phyloP scores from a whole-genome alignment of 53 echinoderm and acorn worm species.

The Temnopleurus reevesii region DNA sequence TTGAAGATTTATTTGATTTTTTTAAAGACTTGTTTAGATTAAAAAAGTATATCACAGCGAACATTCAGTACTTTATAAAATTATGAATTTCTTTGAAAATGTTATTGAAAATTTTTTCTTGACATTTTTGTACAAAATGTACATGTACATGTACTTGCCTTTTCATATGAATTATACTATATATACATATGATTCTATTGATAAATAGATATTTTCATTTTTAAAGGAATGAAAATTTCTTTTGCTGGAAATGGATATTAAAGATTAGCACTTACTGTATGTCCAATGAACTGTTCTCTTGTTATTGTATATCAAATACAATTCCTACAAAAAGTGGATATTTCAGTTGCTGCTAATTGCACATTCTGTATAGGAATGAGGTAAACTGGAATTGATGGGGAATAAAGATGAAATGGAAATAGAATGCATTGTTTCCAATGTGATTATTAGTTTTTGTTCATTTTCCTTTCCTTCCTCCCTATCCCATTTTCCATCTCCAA shows the following conservation, averaged over 20 bases:
- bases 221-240: too few relatives aligned
- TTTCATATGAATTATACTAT: neutral
- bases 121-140: neutral
- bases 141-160: constrained; percentile 34
- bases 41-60: neutral
- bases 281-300: too few relatives aligned
- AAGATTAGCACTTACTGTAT: too few relatives aligned
- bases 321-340: too few relatives aligned
- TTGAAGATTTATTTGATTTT: neutral
- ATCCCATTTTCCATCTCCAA: neutral
- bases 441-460: neutral
- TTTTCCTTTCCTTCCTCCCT: neutral
- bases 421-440: neutral
- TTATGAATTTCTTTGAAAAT: constrained; percentile 1
- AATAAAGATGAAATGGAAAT: neutral
- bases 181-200: too few relatives aligned
- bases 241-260: too few relatives aligned
- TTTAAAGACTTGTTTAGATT: too few relatives aligned
- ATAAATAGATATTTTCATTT: too few relatives aligned
- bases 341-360: neutral
- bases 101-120: neutral
- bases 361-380: neutral
- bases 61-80: neutral
- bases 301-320: too few relatives aligned
- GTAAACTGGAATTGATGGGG: constrained; percentile 5